A percentile compares a stretch with the other conserved stretches of the same genome.
phyloP scores from a whole-genome alignment of 2,888 invertebrate genomes.

The Netelia melanura region DNA sequence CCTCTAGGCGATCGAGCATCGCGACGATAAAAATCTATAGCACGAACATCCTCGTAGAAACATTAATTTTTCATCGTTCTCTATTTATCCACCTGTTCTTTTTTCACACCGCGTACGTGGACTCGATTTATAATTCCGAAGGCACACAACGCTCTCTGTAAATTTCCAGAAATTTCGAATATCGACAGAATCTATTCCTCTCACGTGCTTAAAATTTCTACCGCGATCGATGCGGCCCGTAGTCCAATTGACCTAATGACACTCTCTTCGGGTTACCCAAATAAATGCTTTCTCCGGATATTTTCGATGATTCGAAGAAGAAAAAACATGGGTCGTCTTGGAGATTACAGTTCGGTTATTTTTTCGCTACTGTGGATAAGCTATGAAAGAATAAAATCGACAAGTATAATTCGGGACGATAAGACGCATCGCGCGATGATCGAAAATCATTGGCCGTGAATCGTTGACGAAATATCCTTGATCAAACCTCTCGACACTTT shows the following conservation, averaged over 20 bases:
- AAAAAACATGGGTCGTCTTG: conserved; percentile 7
- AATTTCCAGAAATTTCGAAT: conserved; percentile 34
- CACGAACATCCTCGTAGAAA: neutral
- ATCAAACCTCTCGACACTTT: conserved; percentile 7
- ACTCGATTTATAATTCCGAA: neutral
- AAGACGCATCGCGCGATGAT: too few relatives aligned
- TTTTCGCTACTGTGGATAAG: conserved; percentile 29
- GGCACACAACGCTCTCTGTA: neutral
- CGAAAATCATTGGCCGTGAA: conserved; percentile 51
- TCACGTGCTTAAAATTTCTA: conserved; percentile 41
- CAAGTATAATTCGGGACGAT: too few relatives aligned
- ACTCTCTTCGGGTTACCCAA: neutral
- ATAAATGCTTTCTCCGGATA: conserved; percentile 34
- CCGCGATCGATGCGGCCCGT: neutral
- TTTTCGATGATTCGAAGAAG: conserved; percentile 20
- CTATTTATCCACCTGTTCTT: conserved; percentile 8
- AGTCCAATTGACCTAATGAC: conserved; percentile 4
- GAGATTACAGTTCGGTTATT: conserved; percentile 7
- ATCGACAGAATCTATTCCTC: conserved; percentile 17
- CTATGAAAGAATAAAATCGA: neutral
- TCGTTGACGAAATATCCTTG: conserved; percentile 56
- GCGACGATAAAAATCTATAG: conserved; percentile 17
- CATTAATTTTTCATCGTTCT: neutral
- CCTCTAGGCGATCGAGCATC: conserved; percentile 21
- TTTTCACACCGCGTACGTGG: neutral